phyloP scores from a whole-genome alignment of 2,888 invertebrate species.

The Cephus spinipes region DNA sequence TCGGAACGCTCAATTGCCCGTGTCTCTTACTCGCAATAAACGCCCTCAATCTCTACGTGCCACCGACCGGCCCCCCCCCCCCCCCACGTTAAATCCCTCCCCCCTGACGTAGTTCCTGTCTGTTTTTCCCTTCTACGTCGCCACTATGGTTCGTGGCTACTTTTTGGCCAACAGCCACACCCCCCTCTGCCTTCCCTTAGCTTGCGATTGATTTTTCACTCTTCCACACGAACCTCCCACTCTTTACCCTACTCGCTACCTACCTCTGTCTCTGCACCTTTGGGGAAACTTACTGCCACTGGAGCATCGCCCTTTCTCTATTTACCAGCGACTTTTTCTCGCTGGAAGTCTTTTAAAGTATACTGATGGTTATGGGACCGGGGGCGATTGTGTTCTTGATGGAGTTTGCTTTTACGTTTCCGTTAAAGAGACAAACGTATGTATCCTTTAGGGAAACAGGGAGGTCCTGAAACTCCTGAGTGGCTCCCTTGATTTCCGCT shows the following conservation, averaged over 20 bases:
- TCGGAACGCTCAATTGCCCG: slow-evolving; percentile 15
- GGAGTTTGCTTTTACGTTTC: neutral
- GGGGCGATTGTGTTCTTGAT: neutral
- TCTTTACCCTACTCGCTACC: no score
- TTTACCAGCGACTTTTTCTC: neutral
- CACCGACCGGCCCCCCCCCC: neutral
- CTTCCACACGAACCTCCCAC: neutral
- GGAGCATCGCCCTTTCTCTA: neutral
- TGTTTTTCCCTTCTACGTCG: neutral
- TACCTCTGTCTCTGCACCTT: neutral
- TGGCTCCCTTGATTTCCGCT: neutral
- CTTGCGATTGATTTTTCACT: neutral
- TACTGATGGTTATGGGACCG: neutral
- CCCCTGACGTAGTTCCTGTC: neutral
- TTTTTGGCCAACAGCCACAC: neutral
- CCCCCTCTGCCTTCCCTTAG: neutral
- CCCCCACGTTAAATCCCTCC: neutral
- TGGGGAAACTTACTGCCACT: neutral
- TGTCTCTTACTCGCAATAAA: slow-evolving; percentile 10
- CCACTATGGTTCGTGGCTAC: neutral
- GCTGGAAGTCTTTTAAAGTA: neutral
- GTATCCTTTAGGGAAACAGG: neutral
- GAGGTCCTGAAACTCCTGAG: neutral
- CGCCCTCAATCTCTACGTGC: neutral
- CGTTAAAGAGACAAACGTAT: neutral